A percentile compares a stretch with the other conserved stretches of the same genome.
These are phyloP conservation scores for Pachymerium ferrugineum DNA, from an alignment of 2,888 invertebrate species.

Conservation along the genomic window DNA sequence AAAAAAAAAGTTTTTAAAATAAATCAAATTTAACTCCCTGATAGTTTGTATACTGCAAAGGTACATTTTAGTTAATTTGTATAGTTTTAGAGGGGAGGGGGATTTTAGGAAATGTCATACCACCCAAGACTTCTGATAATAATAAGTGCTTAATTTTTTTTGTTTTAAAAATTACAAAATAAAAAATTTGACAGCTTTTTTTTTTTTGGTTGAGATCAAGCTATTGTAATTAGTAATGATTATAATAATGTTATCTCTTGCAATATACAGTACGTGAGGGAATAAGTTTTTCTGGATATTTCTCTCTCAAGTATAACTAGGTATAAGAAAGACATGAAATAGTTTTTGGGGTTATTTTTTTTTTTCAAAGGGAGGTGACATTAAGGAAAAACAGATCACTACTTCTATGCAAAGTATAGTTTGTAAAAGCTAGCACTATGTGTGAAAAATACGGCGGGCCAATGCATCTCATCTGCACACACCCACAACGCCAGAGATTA, in stretches of 20 bases:
- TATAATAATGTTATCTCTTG: background rate
- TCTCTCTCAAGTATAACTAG: background rate
- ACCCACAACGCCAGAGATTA: conserved; percentile 28
- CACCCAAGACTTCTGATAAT: no score
- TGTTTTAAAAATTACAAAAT: no score
- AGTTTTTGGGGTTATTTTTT: background rate
- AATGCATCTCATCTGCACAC: conserved; percentile 30
- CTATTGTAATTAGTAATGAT: background rate
- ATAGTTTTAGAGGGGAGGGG: background rate
- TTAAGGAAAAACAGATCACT: conserved; percentile 27
- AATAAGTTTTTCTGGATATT: background rate
- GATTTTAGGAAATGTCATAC: no score
- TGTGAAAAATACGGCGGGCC: conserved; percentile 25
- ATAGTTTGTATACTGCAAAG: background rate
- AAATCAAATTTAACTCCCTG: background rate
- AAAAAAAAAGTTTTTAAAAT: background rate
- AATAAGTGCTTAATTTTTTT: no score
- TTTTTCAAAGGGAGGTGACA: background rate
- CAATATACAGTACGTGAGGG: conserved; percentile 13
- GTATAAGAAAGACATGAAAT: background rate
- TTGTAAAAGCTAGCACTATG: conserved; percentile 33
- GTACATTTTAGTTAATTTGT: conserved; percentile 23
- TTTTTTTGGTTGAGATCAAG: background rate
- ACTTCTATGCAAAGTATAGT: conserved; percentile 34
- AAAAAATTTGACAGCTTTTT: background rate